A percentile compares a stretch with the other conserved stretches of the same genome.
These are phyloP conservation scores for Forbesichthys papilliferus DNA, from an alignment of 2,113 vertebrate species.

Conservation along the genomic window DNA sequence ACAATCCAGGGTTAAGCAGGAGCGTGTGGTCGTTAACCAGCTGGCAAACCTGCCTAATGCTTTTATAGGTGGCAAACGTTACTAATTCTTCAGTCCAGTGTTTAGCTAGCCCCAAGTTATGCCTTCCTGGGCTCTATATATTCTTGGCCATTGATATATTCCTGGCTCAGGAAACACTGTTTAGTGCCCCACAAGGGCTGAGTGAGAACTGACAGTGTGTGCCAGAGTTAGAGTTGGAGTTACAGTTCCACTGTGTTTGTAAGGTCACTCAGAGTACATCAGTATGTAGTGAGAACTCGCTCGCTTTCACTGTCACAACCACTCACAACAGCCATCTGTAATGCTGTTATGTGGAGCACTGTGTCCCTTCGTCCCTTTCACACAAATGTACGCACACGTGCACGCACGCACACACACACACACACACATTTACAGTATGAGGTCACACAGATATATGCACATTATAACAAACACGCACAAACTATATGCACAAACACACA, in stretches of 20 bases:
- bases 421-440: slow-evolving; percentile 12
- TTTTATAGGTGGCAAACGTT: slow-evolving; percentile 72
- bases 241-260: slow-evolving; percentile 73
- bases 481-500: not conserved
- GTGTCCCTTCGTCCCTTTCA: slow-evolving; percentile 75
- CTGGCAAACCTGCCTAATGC: slow-evolving; percentile 59
- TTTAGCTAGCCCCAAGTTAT: slow-evolving; percentile 68
- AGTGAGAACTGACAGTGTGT: slow-evolving; percentile 72
- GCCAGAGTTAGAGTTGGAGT: slow-evolving; percentile 66
- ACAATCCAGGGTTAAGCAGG: slow-evolving; percentile 63
- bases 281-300: slow-evolving; percentile 77
- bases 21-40: slow-evolving; percentile 58
- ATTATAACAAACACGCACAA: not conserved
- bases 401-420: slow-evolving; percentile 4
- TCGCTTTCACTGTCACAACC: slow-evolving; percentile 71
- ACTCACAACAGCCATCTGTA: slow-evolving; percentile 75
- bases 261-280: slow-evolving; percentile 79
- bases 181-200: slow-evolving; percentile 71
- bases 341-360: slow-evolving; percentile 76
- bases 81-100: slow-evolving; percentile 72
- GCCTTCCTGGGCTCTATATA: slow-evolving; percentile 73
- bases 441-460: slow-evolving; percentile 5
- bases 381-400: slow-evolving; percentile 23
- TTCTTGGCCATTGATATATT: slow-evolving; percentile 75
- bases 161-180: slow-evolving; percentile 70